Percentiles rank a stretch among this genome's conserved stretches.
phyloP scores from a whole-genome alignment of 2,888 invertebrate genomes.

The Tridacna gigas region DNA sequence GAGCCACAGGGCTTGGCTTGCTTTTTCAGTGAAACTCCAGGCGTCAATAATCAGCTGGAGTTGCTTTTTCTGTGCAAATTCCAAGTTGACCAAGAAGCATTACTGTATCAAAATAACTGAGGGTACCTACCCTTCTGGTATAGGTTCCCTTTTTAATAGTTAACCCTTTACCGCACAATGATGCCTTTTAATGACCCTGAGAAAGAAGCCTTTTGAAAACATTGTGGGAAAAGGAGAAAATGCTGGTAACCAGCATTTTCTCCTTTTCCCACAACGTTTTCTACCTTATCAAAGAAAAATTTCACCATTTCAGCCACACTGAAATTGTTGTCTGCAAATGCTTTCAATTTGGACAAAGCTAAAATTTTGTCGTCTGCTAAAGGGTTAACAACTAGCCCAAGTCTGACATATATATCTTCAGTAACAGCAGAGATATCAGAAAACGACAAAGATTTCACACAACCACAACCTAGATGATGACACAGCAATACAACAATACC shows the following conservation, averaged over 20 bases:
- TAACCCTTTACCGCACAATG: background rate
- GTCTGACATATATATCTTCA: no score
- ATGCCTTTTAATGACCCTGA: background rate
- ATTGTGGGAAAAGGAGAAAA: background rate
- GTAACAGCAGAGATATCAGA: no score
- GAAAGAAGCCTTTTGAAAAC: background rate
- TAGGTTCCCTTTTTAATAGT: background rate
- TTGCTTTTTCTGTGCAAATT: no score
- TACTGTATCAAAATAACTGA: no score
- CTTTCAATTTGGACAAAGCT: background rate
- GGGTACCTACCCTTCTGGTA: no score
- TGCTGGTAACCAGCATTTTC: background rate
- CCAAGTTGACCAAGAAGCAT: no score
- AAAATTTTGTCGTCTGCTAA: background rate
- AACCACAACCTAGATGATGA: no score
- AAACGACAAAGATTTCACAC: no score
- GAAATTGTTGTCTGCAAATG: background rate
- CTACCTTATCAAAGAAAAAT: background rate
- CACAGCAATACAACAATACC: background rate
- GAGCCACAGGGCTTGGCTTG: no score
- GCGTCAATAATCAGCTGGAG: no score
- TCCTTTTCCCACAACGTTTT: background rate
- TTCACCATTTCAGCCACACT: background rate
- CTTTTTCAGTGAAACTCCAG: no score
- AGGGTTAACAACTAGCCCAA: background rate